Evolutionary conservation across 1,140 invertebrate species (phyloP).

Genomic region (Gryon sp.): DNA sequence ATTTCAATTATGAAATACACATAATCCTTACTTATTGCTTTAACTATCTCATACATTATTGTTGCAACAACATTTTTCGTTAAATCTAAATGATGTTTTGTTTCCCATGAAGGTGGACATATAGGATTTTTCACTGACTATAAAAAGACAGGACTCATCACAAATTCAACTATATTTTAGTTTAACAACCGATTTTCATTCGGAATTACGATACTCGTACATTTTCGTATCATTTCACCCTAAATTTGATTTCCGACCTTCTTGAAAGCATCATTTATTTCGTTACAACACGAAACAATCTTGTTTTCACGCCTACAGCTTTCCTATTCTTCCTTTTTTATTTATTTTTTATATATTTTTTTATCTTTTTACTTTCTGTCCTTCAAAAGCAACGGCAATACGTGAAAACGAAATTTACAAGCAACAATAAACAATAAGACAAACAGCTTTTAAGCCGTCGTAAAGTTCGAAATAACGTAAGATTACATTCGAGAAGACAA

Average conservation of each 20-base stretch:
- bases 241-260: slow-evolving; percentile 23
- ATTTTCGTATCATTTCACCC: background rate
- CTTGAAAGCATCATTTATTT: slow-evolving; percentile 8
- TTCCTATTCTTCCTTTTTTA: background rate
- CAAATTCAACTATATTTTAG: too few species aligned
- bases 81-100: too few species aligned
- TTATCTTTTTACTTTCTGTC: background rate
- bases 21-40: too few species aligned
- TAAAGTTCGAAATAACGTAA: slow-evolving; percentile 23
- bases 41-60: too few species aligned
- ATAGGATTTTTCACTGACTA: too few species aligned
- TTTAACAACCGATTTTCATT: too few species aligned
- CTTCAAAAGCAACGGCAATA: background rate
- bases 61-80: too few species aligned
- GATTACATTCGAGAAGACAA: slow-evolving; percentile 23
- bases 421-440: slow-evolving; percentile 19
- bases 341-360: background rate
- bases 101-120: too few species aligned
- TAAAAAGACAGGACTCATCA: too few species aligned
- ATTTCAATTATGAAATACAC: too few species aligned
- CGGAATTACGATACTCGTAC: too few species aligned
- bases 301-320: slow-evolving; percentile 8
- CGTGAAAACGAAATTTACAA: slow-evolving; percentile 12
- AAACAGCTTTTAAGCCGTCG: slow-evolving; percentile 24
- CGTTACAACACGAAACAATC: slow-evolving; percentile 15